These are phyloP conservation scores for Hyposoter didymator DNA, from an alignment of 2,888 invertebrate genomes.

Conservation along the genomic window DNA sequence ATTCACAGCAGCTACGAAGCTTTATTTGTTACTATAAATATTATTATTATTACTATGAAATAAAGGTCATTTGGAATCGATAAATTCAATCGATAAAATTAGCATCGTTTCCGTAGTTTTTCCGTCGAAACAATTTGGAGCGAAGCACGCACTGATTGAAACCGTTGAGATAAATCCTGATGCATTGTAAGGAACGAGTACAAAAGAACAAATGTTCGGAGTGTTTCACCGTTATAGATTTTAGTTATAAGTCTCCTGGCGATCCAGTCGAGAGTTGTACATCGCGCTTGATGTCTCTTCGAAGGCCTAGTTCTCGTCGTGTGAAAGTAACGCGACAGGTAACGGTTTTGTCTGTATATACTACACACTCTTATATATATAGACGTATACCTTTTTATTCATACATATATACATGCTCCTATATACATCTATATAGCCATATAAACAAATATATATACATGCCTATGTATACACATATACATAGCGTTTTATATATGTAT, in stretches of 20 bases:
- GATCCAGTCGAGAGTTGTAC: conserved; percentile 36
- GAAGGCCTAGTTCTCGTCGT: conserved; percentile 59
- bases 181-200: not conserved
- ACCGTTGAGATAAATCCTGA: not conserved
- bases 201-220: not conserved
- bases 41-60: not conserved
- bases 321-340: conserved; percentile 67
- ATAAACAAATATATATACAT: not conserved
- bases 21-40: not conserved
- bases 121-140: not conserved
- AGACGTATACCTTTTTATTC: conserved; percentile 5
- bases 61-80: not conserved
- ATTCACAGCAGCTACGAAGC: not conserved
- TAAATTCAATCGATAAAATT: not conserved
- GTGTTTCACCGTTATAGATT: conserved; percentile 29
- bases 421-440: conserved; percentile 14
- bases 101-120: conserved; percentile 3
- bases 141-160: conserved; percentile 1
- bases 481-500: not conserved
- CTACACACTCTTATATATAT: conserved; percentile 11
- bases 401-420: not conserved
- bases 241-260: conserved; percentile 12
- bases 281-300: conserved; percentile 46
- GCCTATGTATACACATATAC: not conserved
- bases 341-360: conserved; percentile 50